Evolutionary conservation across 1,140 invertebrate genomes (phyloP), one percentile per base, ranked within the genome.

Genomic region (Drosophila littoralis): DNA sequence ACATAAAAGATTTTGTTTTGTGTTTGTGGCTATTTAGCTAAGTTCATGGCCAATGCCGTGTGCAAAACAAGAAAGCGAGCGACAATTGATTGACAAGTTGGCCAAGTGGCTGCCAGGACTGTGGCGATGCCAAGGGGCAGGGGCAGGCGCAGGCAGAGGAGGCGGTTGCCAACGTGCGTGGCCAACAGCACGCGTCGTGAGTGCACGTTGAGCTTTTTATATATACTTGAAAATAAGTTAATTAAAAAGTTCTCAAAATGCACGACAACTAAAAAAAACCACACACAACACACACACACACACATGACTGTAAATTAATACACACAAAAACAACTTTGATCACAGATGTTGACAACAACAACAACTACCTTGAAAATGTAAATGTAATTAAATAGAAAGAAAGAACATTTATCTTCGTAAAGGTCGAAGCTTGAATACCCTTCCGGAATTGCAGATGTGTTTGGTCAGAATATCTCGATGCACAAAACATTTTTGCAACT

Each of bases 81-180:
- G 83, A 88, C 84, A 89, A 73, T 78, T 88, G 83, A 88, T 83
- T 83, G 83, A 83, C 80, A 89, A 88, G 60, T 84, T 89, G 83
- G 84, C 83, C 77, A 22, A 80, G 65, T 72, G 38, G 45, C 17
- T 55, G 40, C 10, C 40, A 10, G 17, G 32, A 9, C 15, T n/a
- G 28, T 13, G 46, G 46, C 46, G 46, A 0, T 22, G 46, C 17
- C 46, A 15, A 36, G 15, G 35, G 35, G 45, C 9, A 12, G 43
- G 7, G 13, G 7, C 6, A 42, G 22, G 22, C 5, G 22, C 22
- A 28, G 22, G 22, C 22, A 28, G 22, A 36, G 54, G 58, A 59
- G 55, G 42, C 57, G 32, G 15, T 50, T 10, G 38, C 6, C 15
- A 22, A 55, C 28, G 59, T 69, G 64, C 71, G 71, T 74, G 42